These are phyloP conservation scores for Percina caprodes DNA, from an alignment of 2,113 vertebrate species.

Conservation along the genomic window DNA sequence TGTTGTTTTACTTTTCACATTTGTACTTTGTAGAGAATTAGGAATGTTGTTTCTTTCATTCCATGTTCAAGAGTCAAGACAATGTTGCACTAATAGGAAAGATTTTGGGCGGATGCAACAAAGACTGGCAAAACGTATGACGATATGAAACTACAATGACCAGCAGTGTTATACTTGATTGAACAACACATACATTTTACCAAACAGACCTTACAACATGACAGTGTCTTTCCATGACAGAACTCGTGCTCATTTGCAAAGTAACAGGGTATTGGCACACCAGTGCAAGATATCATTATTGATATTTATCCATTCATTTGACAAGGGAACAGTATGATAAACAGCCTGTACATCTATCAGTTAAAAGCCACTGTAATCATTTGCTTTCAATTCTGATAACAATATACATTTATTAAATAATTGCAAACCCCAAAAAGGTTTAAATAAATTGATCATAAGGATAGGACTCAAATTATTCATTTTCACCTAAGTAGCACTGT, in stretches of 20 bases:
- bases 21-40: not conserved
- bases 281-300: not conserved
- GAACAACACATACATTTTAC: not conserved
- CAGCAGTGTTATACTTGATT: not conserved
- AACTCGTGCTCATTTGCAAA: not conserved
- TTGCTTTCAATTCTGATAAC: not conserved
- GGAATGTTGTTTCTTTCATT: not conserved
- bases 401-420: constrained; percentile 34
- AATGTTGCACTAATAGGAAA: not conserved
- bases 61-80: not conserved
- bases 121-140: not conserved
- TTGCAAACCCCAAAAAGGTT: constrained; percentile 16
- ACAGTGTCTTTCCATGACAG: not conserved
- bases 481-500: constrained; percentile 41
- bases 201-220: not conserved
- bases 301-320: constrained; percentile 31
- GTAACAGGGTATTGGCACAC: not conserved
- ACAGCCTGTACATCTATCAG: constrained; percentile 2
- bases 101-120: not conserved
- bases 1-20: not conserved
- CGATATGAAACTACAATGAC: not conserved
- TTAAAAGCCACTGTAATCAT: not conserved
- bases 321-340: not conserved
- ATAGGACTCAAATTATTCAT: not conserved
- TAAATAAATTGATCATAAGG: constrained; percentile 18